A percentile compares a stretch with the other conserved stretches of the same genome.
These are phyloP conservation scores for Acromyrmex charruanus DNA, from an alignment of 1,140 invertebrate species.

Conservation along the genomic window DNA sequence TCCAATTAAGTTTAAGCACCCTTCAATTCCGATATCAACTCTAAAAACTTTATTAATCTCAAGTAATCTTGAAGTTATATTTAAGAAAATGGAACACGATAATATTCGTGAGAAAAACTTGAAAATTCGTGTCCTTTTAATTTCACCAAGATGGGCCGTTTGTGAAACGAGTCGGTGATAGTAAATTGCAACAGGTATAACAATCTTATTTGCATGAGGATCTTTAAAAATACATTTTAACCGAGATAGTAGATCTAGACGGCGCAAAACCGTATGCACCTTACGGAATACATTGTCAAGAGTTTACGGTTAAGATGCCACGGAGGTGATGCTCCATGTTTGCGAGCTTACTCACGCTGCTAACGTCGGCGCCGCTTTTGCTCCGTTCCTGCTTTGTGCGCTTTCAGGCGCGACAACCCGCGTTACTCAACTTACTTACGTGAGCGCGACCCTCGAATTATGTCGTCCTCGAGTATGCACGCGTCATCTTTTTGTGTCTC, in stretches of 20 bases:
- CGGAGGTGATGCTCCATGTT: constrained; percentile 24
- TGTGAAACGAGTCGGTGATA: not conserved
- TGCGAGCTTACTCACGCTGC: constrained; percentile 39
- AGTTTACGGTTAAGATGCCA: constrained; percentile 30
- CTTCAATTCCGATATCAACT: constrained; percentile 17
- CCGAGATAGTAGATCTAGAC: constrained; percentile 7
- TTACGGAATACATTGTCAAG: constrained; percentile 3
- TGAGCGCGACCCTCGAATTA: constrained; percentile 45
- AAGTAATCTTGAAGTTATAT: not conserved
- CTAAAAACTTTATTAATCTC: constrained; percentile 19
- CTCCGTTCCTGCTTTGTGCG: constrained; percentile 41
- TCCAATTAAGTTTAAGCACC: not conserved
- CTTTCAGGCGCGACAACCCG: constrained; percentile 57
- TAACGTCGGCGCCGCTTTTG: constrained; percentile 7
- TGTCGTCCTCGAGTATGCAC: constrained; percentile 46
- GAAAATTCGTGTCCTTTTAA: not conserved
- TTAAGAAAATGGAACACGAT: not conserved
- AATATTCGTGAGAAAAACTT: not conserved
- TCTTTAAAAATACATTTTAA: constrained; percentile 17
- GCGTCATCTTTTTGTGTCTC: constrained; percentile 40
- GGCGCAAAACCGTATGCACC: not conserved
- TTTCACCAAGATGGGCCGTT: not conserved
- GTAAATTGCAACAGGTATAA: constrained; percentile 14
- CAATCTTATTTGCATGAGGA: not conserved
- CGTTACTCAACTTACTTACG: constrained; percentile 52